Evolutionary conservation across 2,113 vertebrate genomes (phyloP), one percentile per base, ranked within the genome.

Genomic region (Platysteira castanea): DNA sequence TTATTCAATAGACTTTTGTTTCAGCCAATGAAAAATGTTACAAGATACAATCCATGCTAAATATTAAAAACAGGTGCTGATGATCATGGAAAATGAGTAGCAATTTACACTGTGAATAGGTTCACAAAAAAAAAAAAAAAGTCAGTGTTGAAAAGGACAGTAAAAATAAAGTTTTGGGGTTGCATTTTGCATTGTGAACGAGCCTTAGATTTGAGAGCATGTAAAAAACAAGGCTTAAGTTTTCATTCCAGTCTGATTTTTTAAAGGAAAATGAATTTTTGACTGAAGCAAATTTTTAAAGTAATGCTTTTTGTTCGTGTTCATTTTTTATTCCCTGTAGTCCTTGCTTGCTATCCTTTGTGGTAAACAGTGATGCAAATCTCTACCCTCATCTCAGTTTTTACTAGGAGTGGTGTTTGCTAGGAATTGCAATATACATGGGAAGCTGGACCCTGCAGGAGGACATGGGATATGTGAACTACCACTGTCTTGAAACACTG

Each of bases 81-180:
- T 65, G 5, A 15, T 57, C 50, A 68, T 4, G 39, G 19, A 54
- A 74, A 37, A 50, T 39, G 11, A 57, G 5, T 30, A 73, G 5
- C 13, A 64, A 59, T 84, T 84, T 69, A 37, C 5, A 41, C 31
- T n/a, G 3, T n/a, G n/a, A 64, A 49, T 11, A 52, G 3, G 21
- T 30, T 23, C 31, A 57, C 6, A 16, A n/a, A 52, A 60, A 44
- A 46, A 35, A 19, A 27, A 42, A 10, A n/a, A n/a, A n/a, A n/a
- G n/a, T 14, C 9, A 22, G 9, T 30, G 15, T 23, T 68, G 18
- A 57, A 61, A 93, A 61, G 10, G 20, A 81, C 15, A 80, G 0
- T n/a, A 42, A 49, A 26, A 63, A 0, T 63, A 41, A 56, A 9
- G 0, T 26, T 73, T 61, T 18, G 4, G 3, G 1, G 5, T 46